A percentile compares a stretch with the other conserved stretches of the same genome.
phyloP scores from a whole-genome alignment of 2,888 invertebrate genomes.

The Actias luna region DNA sequence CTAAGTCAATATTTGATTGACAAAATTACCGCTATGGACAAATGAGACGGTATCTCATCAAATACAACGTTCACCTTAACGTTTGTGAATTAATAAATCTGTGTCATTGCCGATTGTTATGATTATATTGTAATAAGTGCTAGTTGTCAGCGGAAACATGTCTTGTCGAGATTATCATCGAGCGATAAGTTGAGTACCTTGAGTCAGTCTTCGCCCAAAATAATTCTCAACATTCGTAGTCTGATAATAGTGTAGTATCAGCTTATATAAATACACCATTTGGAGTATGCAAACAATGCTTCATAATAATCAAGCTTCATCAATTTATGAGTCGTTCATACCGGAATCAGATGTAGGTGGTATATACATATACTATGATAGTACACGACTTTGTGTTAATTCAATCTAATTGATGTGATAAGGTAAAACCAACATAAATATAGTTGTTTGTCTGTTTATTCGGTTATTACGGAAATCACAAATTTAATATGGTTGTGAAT shows the following conservation, averaged over 20 bases:
- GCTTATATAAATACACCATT: slow-evolving; percentile 68
- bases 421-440: not conserved
- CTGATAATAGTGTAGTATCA: slow-evolving; percentile 57
- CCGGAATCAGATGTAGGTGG: not conserved
- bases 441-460: not conserved
- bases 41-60: slow-evolving; percentile 61
- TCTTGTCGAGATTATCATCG: slow-evolving; percentile 57
- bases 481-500: not conserved
- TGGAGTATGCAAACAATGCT: slow-evolving; percentile 73
- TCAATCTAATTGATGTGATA: not conserved
- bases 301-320: slow-evolving; percentile 65
- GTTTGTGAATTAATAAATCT: slow-evolving; percentile 41
- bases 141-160: slow-evolving; percentile 48
- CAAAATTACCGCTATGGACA: slow-evolving; percentile 77
- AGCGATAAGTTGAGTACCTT: slow-evolving; percentile 61
- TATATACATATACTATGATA: not conserved
- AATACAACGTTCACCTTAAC: slow-evolving; percentile 19
- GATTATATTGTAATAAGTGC: slow-evolving; percentile 26
- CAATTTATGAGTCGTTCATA: slow-evolving; percentile 30
- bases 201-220: slow-evolving; percentile 73
- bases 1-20: slow-evolving; percentile 75
- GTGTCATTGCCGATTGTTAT: slow-evolving; percentile 42
- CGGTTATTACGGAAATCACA: not conserved
- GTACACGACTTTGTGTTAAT: not conserved
- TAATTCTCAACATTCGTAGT: slow-evolving; percentile 66